Percentiles rank a stretch among this genome's conserved stretches.
Evolutionary conservation across 1,140 invertebrate species (phyloP).

Genomic region (Ostrea denselamellosa): DNA sequence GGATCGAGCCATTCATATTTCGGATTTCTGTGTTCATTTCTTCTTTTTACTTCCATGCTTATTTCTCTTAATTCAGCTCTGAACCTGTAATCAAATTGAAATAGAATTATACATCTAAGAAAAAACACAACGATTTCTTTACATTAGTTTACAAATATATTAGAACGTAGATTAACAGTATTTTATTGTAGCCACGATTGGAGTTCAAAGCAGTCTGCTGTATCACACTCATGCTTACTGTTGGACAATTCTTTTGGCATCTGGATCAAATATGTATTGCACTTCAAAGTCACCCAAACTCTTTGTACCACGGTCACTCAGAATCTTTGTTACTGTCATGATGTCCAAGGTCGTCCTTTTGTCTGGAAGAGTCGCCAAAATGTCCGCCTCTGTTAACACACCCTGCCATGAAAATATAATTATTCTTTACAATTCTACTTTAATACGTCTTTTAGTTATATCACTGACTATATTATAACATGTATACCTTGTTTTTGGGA

Average conservation of each 20-base stretch:
- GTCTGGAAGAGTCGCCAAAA: slow-evolving; percentile 77
- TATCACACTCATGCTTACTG: slow-evolving; percentile 74
- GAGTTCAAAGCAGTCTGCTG: no score
- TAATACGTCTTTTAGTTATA: background rate
- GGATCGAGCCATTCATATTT: slow-evolving; percentile 74
- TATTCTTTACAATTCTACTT: background rate
- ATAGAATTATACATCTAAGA: no score
- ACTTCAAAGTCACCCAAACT: slow-evolving; percentile 80
- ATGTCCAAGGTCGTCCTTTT: slow-evolving; percentile 79
- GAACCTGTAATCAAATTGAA: background rate
- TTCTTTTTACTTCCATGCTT: slow-evolving; percentile 47
- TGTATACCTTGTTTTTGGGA: slow-evolving; percentile 77
- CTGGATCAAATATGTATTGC: slow-evolving; percentile 80
- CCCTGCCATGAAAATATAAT: slow-evolving; percentile 46
- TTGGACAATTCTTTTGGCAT: slow-evolving; percentile 77
- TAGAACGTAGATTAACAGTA: no score
- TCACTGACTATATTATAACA: no score
- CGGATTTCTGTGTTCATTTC: slow-evolving; percentile 65
- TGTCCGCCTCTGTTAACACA: slow-evolving; percentile 74
- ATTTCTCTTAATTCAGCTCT: slow-evolving; percentile 15
- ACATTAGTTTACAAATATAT: no score
- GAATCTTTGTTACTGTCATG: slow-evolving; percentile 80
- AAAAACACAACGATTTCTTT: no score
- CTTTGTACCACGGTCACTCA: slow-evolving; percentile 79
- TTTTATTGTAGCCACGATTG: no score